Conservation (phyloP, 2,797 vertebrate genomes). For the Anguilla megastoma region DNA sequence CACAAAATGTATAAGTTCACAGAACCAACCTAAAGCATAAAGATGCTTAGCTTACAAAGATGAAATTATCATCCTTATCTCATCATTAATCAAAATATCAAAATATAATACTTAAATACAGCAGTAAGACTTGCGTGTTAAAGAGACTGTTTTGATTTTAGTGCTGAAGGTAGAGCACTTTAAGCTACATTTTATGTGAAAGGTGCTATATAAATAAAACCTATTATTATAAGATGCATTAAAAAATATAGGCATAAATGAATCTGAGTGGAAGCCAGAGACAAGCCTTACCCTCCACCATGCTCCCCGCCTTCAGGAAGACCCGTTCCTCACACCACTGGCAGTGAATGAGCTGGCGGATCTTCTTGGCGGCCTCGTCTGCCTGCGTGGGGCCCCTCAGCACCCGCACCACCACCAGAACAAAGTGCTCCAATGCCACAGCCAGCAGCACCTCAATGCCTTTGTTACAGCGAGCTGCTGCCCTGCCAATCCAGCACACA, state of each 20-base stretch:
- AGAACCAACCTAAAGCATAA: background rate
- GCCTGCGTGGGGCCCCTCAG: constrained; percentile 86
- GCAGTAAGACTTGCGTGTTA: background rate
- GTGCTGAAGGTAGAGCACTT: too few relatives aligned
- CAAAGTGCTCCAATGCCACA: constrained; percentile 92
- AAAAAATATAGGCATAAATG: background rate
- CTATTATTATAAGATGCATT: background rate
- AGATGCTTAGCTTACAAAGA: background rate
- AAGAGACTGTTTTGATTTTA: background rate
- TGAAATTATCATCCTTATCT: background rate
- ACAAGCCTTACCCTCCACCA: constrained; percentile 84
- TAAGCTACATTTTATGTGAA: too few relatives aligned
- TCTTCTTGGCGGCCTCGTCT: constrained; percentile 82
- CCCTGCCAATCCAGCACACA: constrained; percentile 64
- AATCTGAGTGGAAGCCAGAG: background rate
- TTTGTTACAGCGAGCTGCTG: constrained; percentile 96
- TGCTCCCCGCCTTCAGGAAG: constrained; percentile 87
- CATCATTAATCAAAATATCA: background rate
- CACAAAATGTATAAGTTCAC: background rate
- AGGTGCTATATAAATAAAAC: too few relatives aligned
- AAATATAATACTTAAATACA: background rate
- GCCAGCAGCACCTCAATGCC: constrained; percentile 91
- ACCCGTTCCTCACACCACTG: constrained; percentile 97
- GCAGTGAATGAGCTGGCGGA: constrained; percentile 89
- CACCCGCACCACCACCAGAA: constrained; percentile 91